These are phyloP conservation scores for Cybosia mesomella DNA, from an alignment of 2,888 invertebrate species.

Conservation along the genomic window DNA sequence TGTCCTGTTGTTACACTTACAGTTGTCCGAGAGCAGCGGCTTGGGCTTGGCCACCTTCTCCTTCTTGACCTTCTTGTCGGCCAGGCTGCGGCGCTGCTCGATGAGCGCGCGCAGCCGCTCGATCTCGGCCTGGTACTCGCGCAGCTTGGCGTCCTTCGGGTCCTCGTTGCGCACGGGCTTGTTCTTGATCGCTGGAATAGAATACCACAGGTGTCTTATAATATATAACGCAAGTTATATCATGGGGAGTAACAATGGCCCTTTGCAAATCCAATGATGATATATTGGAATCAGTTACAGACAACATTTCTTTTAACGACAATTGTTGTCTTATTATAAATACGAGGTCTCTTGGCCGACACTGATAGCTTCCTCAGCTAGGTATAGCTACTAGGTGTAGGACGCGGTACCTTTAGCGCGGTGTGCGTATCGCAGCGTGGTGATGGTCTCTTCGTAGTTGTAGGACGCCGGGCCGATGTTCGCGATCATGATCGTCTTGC, in stretches of 20 bases:
- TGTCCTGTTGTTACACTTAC: conserved; percentile 41
- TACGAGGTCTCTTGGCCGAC: too few relatives aligned
- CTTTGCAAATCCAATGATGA: too few relatives aligned
- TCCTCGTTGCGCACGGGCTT: conserved; percentile 99
- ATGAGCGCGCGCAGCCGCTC: conserved; percentile 88
- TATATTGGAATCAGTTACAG: too few relatives aligned
- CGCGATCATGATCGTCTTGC: conserved; percentile 99
- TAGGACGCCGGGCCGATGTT: conserved; percentile 99
- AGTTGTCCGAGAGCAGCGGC: conserved; percentile 39
- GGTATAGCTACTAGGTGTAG: too few relatives aligned
- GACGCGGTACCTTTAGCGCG: conserved; percentile 92
- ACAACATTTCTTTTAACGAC: too few relatives aligned
- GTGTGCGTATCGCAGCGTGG: conserved; percentile 98
- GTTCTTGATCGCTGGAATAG: conserved; percentile 95
- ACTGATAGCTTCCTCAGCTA: too few relatives aligned
- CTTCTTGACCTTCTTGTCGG: conserved; percentile 53
- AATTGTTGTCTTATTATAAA: too few relatives aligned
- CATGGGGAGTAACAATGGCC: too few relatives aligned
- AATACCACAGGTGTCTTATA: not conserved
- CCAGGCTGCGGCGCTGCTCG: conserved; percentile 71
- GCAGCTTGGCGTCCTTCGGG: conserved; percentile 98
- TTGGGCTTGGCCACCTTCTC: conserved; percentile 33
- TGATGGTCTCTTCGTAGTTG: conserved; percentile 99
- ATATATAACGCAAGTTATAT: not conserved
- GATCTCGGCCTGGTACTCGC: conserved; percentile 98